Percentiles rank a stretch among this genome's conserved stretches.
Evolutionary conservation across 2,113 vertebrate species (phyloP).

Genomic region (Dermatemys mawii): DNA sequence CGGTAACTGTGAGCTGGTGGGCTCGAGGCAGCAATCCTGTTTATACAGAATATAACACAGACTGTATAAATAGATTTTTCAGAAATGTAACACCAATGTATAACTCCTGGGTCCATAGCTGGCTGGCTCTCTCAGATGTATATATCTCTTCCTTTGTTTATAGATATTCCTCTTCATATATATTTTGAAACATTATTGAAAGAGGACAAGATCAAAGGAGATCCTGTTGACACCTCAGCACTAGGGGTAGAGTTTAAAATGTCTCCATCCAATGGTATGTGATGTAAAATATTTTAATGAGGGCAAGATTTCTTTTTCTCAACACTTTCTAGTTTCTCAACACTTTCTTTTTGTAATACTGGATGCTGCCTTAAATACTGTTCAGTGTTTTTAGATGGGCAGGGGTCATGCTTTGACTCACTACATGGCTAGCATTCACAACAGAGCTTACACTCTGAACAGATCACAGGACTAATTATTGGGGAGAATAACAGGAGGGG

Average conservation of each 20-base stretch:
- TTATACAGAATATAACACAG: background rate
- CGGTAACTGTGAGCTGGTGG: background rate
- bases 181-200: slow-evolving; percentile 77
- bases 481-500: background rate
- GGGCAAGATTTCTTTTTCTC: background rate
- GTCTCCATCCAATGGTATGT: slow-evolving; percentile 76
- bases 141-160: slow-evolving; percentile 22
- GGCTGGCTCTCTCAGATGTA: background rate
- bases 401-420: background rate
- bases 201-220: slow-evolving; percentile 81
- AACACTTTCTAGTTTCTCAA: background rate
- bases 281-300: background rate
- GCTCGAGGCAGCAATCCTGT: background rate
- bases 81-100: background rate
- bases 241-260: slow-evolving; percentile 66
- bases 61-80: background rate
- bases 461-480: background rate
- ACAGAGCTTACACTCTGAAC: background rate
- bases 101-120: background rate
- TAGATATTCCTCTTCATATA: slow-evolving; percentile 83
- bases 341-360: background rate
- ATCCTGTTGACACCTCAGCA: slow-evolving; percentile 68
- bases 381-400: background rate
- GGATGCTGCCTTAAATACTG: background rate
- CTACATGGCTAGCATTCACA: background rate